Percentiles rank a stretch among this genome's conserved stretches.
These are phyloP conservation scores for Parnassius mnemosyne DNA, from an alignment of 2,888 invertebrate species.

Conservation along the genomic window DNA sequence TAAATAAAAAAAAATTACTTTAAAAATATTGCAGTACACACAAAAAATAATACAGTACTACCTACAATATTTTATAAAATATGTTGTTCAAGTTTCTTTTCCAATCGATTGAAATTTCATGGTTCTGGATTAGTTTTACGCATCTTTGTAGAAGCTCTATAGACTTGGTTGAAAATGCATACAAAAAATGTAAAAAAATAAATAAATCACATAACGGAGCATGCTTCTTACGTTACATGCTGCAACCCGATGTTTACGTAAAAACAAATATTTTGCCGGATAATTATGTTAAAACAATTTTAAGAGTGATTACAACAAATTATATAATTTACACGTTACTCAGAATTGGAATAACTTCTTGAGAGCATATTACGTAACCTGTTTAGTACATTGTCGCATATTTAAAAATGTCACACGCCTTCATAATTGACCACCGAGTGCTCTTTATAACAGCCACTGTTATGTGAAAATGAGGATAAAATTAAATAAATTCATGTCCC, in stretches of 20 bases:
- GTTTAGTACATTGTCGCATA: conserved; percentile 33
- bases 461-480: too few species aligned
- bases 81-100: neutral
- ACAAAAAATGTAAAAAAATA: neutral
- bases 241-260: conserved; percentile 16
- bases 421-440: conserved; percentile 23
- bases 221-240: neutral
- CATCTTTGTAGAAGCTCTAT: conserved; percentile 8
- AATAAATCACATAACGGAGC: neutral
- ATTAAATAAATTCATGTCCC: too few species aligned
- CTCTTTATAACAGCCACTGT: too few species aligned
- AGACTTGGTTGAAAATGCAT: neutral
- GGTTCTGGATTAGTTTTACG: conserved; percentile 20
- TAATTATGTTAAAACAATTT: conserved; percentile 21
- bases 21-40: conserved; percentile 16
- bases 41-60: conserved; percentile 6
- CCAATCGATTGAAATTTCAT: conserved; percentile 19
- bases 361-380: conserved; percentile 29
- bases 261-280: conserved; percentile 18
- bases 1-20: neutral
- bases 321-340: conserved; percentile 33
- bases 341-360: conserved; percentile 18
- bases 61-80: neutral
- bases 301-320: conserved; percentile 30
- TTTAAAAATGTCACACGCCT: conserved; percentile 33